These are phyloP conservation scores for rat (Rattus norvegicus) DNA, from an alignment of 2,113 vertebrate genomes.

Conservation along the genomic window GRCr8 NC_086023.1:147149501-147150000, in stretches of 20 bases:
- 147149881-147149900: neutral
- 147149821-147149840: neutral
- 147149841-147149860: neutral
- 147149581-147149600: neutral
- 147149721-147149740: neutral
- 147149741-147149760: neutral
- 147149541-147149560: neutral
- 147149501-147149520: neutral
- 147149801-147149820: neutral
- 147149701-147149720: neutral
- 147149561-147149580: neutral
- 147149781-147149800: neutral
- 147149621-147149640: neutral
- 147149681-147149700: neutral
- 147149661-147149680: neutral
- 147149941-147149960: no score
- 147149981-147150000: neutral
- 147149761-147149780: neutral
- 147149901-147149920: neutral
- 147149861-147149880: neutral
- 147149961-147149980: neutral
- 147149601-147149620: neutral
- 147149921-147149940: no score
- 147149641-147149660: neutral
- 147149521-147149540: conserved; percentile 33